Conservation (phyloP, 1,140 invertebrate genomes). For the Phymastichus coffea region DNA sequence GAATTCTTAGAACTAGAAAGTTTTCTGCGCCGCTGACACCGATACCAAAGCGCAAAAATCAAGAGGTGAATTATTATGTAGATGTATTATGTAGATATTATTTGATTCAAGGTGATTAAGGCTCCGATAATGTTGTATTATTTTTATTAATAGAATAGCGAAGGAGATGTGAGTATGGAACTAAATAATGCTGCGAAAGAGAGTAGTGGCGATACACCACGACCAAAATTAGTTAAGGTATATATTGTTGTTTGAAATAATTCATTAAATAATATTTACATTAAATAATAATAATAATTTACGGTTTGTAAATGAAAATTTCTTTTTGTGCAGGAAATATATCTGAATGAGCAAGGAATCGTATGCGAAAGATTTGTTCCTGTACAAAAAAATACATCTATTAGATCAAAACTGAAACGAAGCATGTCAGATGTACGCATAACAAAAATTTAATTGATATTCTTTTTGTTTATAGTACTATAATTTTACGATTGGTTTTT, state of each 20-base stretch:
- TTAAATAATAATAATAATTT: neutral
- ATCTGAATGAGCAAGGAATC: constrained; percentile 7
- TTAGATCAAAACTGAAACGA: neutral
- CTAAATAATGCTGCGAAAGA: neutral
- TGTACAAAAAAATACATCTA: neutral
- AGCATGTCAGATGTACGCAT: neutral
- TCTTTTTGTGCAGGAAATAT: neutral
- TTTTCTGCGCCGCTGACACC: neutral
- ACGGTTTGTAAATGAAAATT: neutral
- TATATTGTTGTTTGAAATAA: too few species aligned
- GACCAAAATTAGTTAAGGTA: neutral
- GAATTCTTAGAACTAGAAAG: constrained; percentile 4
- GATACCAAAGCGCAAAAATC: constrained; percentile 1
- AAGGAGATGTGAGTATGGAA: neutral
- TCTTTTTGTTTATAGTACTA: neutral
- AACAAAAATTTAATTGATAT: too few species aligned
- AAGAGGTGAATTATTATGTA: neutral
- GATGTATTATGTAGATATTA: neutral
- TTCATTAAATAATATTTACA: neutral
- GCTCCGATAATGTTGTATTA: neutral
- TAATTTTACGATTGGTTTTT: neutral
- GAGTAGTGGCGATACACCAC: neutral
- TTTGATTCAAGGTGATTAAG: neutral
- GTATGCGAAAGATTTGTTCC: constrained; percentile 1
- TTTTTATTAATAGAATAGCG: neutral